These are phyloP conservation scores for Falco biarmicus DNA, from an alignment of 2,797 vertebrate genomes.

Conservation along the genomic window DNA sequence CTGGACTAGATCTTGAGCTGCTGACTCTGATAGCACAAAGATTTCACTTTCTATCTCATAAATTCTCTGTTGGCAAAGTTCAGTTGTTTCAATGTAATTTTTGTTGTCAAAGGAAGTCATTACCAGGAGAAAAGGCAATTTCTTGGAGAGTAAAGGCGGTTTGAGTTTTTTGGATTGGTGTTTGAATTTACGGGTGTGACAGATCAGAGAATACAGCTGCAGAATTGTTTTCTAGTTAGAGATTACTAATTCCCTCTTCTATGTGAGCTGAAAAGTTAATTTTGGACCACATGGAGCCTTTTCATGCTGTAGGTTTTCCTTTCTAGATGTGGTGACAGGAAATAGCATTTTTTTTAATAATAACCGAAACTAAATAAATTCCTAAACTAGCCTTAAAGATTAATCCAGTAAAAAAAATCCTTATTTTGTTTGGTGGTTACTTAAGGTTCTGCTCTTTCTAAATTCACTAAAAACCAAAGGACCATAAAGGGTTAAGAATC, in stretches of 20 bases:
- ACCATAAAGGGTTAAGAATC: not conserved
- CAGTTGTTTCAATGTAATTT: not conserved
- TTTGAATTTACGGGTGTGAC: not conserved
- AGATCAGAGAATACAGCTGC: not conserved
- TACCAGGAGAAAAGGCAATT: not conserved
- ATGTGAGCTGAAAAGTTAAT: not conserved
- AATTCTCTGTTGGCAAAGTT: not conserved
- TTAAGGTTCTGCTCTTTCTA: not conserved
- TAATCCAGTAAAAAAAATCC: not conserved
- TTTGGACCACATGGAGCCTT: not conserved
- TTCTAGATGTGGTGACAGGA: not conserved
- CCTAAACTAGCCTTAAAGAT: not conserved
- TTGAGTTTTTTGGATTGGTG: not conserved
- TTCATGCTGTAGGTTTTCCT: not conserved
- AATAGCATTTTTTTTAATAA: not conserved
- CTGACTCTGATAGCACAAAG: not conserved
- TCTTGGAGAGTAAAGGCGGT: not conserved
- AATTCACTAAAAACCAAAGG: not conserved
- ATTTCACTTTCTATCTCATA: not conserved
- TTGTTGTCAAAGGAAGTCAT: not conserved
- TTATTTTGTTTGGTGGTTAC: not conserved
- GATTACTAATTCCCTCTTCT: not conserved
- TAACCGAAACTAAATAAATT: not conserved
- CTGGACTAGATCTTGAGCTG: not conserved
- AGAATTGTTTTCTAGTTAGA: not conserved